Evolutionary conservation across 2,888 invertebrate species (phyloP).

Genomic region (Platycheirus rosarum): DNA sequence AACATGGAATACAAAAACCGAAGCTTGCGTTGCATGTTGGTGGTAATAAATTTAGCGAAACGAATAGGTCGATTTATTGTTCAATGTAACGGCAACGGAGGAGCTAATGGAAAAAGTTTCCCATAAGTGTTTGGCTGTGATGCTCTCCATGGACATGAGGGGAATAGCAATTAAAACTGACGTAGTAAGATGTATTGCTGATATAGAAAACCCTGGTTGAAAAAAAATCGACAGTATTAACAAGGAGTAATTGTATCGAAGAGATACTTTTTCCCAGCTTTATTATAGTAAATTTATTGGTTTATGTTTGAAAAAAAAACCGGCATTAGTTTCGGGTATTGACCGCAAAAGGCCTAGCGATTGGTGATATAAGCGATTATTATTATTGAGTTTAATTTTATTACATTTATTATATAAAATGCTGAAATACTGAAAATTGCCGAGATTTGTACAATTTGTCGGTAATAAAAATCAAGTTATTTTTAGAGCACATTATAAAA

Average conservation of each 20-base stretch:
- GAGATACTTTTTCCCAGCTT: slow-evolving; percentile 3
- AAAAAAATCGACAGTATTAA: slow-evolving; percentile 19
- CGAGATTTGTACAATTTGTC: too few species aligned
- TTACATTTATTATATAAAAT: too few species aligned
- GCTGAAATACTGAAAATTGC: too few species aligned
- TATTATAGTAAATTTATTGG: slow-evolving; percentile 26
- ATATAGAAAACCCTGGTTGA: not conserved
- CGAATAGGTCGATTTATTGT: slow-evolving; percentile 69
- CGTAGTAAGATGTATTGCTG: slow-evolving; percentile 1
- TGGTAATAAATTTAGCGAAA: slow-evolving; percentile 63
- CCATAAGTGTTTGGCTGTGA: slow-evolving; percentile 21
- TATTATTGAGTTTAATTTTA: too few species aligned
- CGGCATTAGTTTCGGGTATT: not conserved
- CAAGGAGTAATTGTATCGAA: slow-evolving; percentile 22
- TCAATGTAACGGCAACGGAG: slow-evolving; percentile 23
- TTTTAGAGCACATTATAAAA: too few species aligned
- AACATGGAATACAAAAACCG: slow-evolving; percentile 27
- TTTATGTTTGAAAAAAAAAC: not conserved
- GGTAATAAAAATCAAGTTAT: too few species aligned
- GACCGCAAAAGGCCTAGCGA: not conserved
- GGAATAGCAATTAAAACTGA: slow-evolving; percentile 59
- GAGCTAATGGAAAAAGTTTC: slow-evolving; percentile 67
- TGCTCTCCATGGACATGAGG: slow-evolving; percentile 25
- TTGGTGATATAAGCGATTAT: not conserved
- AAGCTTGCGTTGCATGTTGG: slow-evolving; percentile 12